Conservation (phyloP, 2,797 vertebrate species). For the Lagocephalus sceleratus region DNA sequence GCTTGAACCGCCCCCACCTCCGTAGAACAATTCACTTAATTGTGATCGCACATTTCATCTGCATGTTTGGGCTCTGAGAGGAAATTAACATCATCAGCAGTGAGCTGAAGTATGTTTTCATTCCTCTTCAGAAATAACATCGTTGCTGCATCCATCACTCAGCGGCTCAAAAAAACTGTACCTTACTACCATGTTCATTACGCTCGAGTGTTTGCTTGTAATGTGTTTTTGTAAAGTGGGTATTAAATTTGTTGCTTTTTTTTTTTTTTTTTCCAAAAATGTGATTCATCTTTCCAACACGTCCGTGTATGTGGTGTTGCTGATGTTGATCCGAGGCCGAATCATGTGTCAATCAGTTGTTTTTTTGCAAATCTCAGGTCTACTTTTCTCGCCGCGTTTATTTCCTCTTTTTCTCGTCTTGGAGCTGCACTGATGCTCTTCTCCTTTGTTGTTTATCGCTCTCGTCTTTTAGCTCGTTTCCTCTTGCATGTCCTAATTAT, state of each 20-base stretch:
- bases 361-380: too few species aligned
- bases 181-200: conserved; percentile 68
- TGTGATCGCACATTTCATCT: conserved; percentile 69
- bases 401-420: conserved; percentile 10
- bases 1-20: conserved; percentile 50
- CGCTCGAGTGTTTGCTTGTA: conserved; percentile 71
- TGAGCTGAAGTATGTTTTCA: conserved; percentile 77
- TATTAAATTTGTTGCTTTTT: conserved; percentile 50
- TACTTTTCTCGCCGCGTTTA: not conserved
- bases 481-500: conserved; percentile 29
- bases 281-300: conserved; percentile 35
- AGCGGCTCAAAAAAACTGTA: conserved; percentile 52
- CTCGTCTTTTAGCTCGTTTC: not conserved
- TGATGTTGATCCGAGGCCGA: not conserved
- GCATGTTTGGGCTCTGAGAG: conserved; percentile 75
- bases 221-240: conserved; percentile 69
- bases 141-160: conserved; percentile 61
- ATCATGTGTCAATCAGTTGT: too few species aligned
- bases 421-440: not conserved
- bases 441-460: not conserved
- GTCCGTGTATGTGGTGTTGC: conserved; percentile 22
- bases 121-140: conserved; percentile 73
- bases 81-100: conserved; percentile 72
- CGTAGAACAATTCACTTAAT: conserved; percentile 62
- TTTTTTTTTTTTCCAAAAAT: conserved; percentile 1